Evolutionary conservation across 2,797 vertebrate species (phyloP), one percentile per base, ranked within the genome.

Genomic region (Betta splendens): DNA sequence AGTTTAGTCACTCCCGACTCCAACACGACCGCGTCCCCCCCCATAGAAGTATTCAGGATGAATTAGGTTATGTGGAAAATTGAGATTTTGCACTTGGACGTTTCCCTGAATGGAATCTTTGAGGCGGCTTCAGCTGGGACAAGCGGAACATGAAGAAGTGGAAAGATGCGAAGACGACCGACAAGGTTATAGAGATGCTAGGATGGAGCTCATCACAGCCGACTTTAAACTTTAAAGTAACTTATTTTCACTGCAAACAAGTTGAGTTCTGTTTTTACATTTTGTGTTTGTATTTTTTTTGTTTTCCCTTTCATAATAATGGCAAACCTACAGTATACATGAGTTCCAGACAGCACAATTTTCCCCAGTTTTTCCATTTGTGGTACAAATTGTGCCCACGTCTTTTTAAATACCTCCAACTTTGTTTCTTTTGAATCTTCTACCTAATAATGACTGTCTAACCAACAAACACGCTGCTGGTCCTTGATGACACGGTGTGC

Each of bases 1-100:
- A 43, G 60, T 75, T 18, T 68, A 73, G 42, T 54, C 51, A 45
- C 52, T 64, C 56, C 31, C 5, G 15, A 61, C 17, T 37, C 32
- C 28, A 5, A 49, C 35, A 32, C 12, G 12, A 1, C 11, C 31
- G 28, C 45, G 47, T 46, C 20, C 3, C 11, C 50, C 31, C 26
- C 42, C 13, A n/a, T 15, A 17, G 46, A 33, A n/a, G 3, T 5
- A 9, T 35, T 29, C 7, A 26, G 47, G 32, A 74, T 54, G 52
- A 66, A 40, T 17, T 5, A 40, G 28, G 23, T 17, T 54, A 59
- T 52, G 26, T 51, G 37, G 28, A 50, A 18, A 42, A 5, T 25
- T 26, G 3, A 11, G 15, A 16, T 40, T 53, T 22, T 13, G 40
- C 52, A 11, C 10, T 21, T 9, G 13, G 17, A 18, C 15, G n/a